These are phyloP conservation scores for Esox niger DNA, from an alignment of 2,113 vertebrate genomes.

Conservation along the genomic window DNA sequence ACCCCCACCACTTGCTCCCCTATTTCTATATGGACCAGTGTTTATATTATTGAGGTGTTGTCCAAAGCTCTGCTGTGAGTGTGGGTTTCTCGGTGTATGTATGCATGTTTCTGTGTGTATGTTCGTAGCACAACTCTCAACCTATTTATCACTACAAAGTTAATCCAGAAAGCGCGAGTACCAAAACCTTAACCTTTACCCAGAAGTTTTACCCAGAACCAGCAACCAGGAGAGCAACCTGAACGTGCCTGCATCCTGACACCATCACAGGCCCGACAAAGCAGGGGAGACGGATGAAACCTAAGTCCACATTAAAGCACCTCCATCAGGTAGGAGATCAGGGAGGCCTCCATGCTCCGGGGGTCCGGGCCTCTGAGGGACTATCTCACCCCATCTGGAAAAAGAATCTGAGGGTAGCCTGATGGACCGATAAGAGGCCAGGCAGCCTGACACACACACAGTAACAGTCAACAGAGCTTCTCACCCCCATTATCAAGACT, in stretches of 20 bases:
- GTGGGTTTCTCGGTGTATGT: not conserved
- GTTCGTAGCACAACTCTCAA: conserved; percentile 21
- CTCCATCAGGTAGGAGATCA: conserved; percentile 70
- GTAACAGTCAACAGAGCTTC: conserved; percentile 48
- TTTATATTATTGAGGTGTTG: conserved; percentile 48
- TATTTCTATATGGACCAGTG: conserved; percentile 15
- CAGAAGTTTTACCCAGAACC: conserved; percentile 34
- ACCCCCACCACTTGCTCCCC: not conserved
- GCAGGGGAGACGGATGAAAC: conserved; percentile 67
- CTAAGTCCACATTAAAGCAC: conserved; percentile 71
- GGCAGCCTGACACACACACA: conserved; percentile 59
- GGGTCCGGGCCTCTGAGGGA: conserved; percentile 61
- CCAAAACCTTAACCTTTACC: conserved; percentile 50
- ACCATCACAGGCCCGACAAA: conserved; percentile 48
- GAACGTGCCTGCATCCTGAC: conserved; percentile 57
- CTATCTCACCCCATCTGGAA: conserved; percentile 79
- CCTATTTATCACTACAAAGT: conserved; percentile 27
- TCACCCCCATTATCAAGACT: conserved; percentile 50
- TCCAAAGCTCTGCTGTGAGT: conserved; percentile 28
- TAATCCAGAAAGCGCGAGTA: conserved; percentile 14
- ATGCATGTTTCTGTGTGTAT: not conserved
- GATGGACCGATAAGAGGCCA: conserved; percentile 72
- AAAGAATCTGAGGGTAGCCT: conserved; percentile 74
- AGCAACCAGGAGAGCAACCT: conserved; percentile 31
- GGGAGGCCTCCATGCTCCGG: conserved; percentile 65